These are phyloP conservation scores for Drosophila fulvimacula DNA, from an alignment of 2,888 invertebrate genomes.

Conservation along the genomic window DNA sequence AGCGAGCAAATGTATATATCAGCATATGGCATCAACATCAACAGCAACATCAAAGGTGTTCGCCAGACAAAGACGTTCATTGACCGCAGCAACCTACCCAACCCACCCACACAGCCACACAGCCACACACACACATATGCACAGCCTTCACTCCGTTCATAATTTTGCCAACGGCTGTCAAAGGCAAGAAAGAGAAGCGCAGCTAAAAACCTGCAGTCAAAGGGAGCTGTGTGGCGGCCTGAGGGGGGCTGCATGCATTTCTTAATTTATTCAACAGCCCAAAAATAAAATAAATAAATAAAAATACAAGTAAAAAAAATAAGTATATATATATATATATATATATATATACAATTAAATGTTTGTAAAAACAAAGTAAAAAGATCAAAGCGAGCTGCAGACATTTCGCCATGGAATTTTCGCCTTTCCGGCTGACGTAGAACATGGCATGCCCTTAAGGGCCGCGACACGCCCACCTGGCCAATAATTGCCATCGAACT, in stretches of 20 bases:
- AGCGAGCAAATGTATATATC: constrained; percentile 17
- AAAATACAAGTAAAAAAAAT: not conserved
- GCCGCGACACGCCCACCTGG: constrained; percentile 46
- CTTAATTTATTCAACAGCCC: constrained; percentile 64
- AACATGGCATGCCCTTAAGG: not conserved
- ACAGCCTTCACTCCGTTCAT: not conserved
- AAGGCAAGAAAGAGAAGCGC: constrained; percentile 20
- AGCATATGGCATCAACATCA: constrained; percentile 25
- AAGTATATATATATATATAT: not conserved
- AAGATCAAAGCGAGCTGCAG: constrained; percentile 63
- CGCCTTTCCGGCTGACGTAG: constrained; percentile 39
- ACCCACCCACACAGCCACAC: not conserved
- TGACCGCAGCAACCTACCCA: constrained; percentile 41
- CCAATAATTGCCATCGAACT: constrained; percentile 17
- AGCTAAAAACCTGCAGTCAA: not conserved
- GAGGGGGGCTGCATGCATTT: constrained; percentile 28
- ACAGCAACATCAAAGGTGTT: constrained; percentile 68
- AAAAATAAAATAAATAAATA: constrained; percentile 9
- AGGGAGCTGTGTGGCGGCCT: not conserved
- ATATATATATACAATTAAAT: constrained; percentile 6
- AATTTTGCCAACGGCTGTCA: constrained; percentile 43
- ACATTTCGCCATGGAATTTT: constrained; percentile 27
- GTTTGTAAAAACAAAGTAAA: constrained; percentile 7
- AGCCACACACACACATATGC: not conserved
- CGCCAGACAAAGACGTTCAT: constrained; percentile 45